Evolutionary conservation across 2,113 vertebrate species (phyloP).

Genomic region (Phalacrocorax aristotelis): DNA sequence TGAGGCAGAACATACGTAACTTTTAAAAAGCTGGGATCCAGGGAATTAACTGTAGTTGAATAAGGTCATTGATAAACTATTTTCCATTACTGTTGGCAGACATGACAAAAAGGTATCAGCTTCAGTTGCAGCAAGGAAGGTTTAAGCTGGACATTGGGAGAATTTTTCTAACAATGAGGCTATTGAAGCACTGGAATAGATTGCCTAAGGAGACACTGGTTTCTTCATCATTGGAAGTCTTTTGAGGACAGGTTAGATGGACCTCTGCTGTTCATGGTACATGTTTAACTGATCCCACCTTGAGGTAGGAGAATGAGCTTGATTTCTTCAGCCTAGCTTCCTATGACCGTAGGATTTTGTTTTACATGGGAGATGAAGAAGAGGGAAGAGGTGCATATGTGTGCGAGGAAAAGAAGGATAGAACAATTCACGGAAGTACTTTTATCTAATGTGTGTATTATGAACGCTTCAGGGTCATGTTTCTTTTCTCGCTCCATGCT

Average conservation of each 20-base stretch:
- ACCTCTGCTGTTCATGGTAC: background rate
- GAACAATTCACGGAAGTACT: background rate
- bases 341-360: background rate
- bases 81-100: background rate
- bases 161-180: background rate
- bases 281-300: background rate
- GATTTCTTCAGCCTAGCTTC: background rate
- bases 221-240: background rate
- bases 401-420: background rate
- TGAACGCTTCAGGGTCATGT: background rate
- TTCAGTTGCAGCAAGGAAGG: background rate
- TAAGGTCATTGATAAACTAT: background rate
- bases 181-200: background rate
- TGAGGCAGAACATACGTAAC: background rate
- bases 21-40: background rate
- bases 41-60: background rate
- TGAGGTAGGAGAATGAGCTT: background rate
- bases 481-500: conserved; percentile 26
- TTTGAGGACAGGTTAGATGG: conserved; percentile 1
- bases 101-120: background rate
- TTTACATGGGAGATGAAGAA: conserved; percentile 5
- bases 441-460: background rate
- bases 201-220: background rate
- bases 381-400: background rate
- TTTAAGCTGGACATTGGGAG: background rate